A percentile compares a stretch with the other conserved stretches of the same genome.
phyloP scores from a whole-genome alignment of 1,140 invertebrate species.

The Brachionus calyciflorus region DNA sequence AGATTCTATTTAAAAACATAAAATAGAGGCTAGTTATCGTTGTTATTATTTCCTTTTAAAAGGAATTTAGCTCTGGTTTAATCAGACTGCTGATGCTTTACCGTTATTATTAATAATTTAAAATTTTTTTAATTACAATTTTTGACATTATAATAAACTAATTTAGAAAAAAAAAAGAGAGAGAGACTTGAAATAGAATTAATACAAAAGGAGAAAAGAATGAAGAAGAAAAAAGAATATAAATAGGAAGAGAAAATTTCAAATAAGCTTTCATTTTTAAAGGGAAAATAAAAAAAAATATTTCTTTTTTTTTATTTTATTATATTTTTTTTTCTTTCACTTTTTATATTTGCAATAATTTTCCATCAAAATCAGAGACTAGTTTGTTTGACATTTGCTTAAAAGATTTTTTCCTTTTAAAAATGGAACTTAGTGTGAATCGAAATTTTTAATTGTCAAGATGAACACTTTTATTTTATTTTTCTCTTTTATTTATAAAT shows the following conservation, averaged over 20 bases:
- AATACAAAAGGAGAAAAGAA: no score
- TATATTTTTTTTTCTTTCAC: no score
- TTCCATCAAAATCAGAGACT: conserved; percentile 21
- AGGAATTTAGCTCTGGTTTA: neutral
- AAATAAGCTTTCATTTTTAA: neutral
- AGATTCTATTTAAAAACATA: neutral
- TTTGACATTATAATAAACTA: conserved; percentile 39
- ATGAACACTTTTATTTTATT: conserved; percentile 19
- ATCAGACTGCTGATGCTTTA: conserved; percentile 18
- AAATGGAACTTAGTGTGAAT: no score
- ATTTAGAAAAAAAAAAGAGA: no score
- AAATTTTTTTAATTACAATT: conserved; percentile 38
- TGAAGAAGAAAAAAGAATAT: conserved; percentile 23
- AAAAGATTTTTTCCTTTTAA: no score
- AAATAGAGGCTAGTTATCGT: conserved; percentile 6
- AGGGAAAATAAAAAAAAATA: neutral
- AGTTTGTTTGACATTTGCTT: conserved; percentile 36
- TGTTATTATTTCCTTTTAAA: conserved; percentile 2
- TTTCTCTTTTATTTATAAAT: neutral
- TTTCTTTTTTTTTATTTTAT: neutral
- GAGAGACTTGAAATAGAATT: conserved; percentile 16
- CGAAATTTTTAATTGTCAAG: conserved; percentile 32
- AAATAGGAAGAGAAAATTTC: conserved; percentile 36
- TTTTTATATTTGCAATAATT: neutral
- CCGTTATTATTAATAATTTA: conserved; percentile 22